These are phyloP conservation scores for Myotis yumanensis DNA, from an alignment of 2,113 vertebrate genomes.

Conservation along the genomic window DNA sequence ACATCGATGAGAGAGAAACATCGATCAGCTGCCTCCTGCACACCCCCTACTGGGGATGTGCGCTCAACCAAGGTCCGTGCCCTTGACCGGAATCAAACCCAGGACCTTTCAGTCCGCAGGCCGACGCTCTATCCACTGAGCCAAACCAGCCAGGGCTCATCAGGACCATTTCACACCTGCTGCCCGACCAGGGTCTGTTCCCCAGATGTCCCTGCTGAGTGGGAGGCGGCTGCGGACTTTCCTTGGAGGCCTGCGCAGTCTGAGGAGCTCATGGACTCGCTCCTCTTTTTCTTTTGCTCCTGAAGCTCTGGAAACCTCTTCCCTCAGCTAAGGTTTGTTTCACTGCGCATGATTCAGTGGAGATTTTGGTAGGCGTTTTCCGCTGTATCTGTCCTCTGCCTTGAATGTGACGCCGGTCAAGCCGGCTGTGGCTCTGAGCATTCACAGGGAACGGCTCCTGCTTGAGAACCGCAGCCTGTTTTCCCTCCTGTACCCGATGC, in stretches of 20 bases:
- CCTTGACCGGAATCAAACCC: no score
- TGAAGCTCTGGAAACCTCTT: not conserved
- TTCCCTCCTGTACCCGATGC: not conserved
- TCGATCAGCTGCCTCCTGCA: no score
- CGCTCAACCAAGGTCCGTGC: no score
- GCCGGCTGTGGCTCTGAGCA: not conserved
- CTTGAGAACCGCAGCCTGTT: not conserved
- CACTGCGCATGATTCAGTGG: fast-evolving
- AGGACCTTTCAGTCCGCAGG: no score
- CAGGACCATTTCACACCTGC: not conserved
- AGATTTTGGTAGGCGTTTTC: not conserved
- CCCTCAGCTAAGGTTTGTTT: not conserved
- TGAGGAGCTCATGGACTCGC: not conserved
- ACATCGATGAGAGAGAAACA: no score
- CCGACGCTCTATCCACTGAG: no score
- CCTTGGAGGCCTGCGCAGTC: not conserved
- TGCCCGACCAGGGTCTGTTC: fast-evolving
- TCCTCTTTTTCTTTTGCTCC: not conserved
- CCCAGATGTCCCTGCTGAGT: not conserved
- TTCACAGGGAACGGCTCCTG: not conserved
- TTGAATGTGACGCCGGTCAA: not conserved
- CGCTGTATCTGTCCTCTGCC: not conserved
- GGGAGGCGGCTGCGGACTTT: not conserved
- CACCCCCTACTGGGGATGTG: no score
- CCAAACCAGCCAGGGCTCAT: not conserved